Conservation (phyloP, 2,113 vertebrate genomes). For the zebrafish (Danio rerio) region DNA sequence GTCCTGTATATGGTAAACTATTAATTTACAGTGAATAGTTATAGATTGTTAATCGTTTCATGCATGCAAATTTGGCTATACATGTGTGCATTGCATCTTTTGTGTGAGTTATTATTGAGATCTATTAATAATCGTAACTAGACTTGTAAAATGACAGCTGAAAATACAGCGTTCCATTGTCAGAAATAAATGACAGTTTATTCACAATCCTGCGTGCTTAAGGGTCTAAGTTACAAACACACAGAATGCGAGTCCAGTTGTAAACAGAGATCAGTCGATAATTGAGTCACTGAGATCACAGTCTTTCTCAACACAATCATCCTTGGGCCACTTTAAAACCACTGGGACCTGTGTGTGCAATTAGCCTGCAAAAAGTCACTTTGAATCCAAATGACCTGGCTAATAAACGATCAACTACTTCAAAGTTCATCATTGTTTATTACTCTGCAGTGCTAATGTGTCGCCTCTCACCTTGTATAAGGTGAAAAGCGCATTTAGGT, state of each 20-base stretch:
- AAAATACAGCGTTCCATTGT: background rate
- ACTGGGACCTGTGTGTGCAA: background rate
- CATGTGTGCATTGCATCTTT: no score
- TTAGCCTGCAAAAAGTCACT: slow-evolving; percentile 1
- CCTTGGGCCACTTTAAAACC: background rate
- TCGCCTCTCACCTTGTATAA: slow-evolving; percentile 12
- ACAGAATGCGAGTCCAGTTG: background rate
- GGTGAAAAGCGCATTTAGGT: slow-evolving; percentile 15
- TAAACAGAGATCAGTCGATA: background rate
- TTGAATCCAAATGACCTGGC: background rate
- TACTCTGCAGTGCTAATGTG: background rate
- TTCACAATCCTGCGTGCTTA: no score
- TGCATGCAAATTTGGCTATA: no score
- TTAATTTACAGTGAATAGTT: no score
- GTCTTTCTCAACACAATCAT: background rate
- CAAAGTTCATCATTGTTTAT: slow-evolving; percentile 2
- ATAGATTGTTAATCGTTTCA: no score
- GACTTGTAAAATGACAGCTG: no score
- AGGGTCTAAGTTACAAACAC: background rate
- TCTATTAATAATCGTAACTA: no score
- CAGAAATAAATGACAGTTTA: no score
- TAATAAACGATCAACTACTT: slow-evolving; percentile 12
- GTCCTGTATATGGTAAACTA: no score
- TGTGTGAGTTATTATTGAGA: no score
- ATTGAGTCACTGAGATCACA: slow-evolving; percentile 3